Conservation (phyloP, 2,113 vertebrate species). For the Megaceryle torquata region DNA sequence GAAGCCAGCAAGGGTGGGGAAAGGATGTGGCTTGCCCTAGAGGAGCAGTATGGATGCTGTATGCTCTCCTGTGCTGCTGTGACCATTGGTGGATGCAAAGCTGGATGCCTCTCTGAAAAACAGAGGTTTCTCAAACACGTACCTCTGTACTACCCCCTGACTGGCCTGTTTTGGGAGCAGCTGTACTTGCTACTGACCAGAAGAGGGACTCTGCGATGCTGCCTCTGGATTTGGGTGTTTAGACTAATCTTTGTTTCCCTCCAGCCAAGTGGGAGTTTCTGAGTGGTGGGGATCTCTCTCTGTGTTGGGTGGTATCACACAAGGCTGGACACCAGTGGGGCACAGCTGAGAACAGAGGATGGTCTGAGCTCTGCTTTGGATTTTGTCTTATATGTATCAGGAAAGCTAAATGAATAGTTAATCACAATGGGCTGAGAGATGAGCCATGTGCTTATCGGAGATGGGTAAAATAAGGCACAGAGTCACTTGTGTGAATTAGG, state of each 20-base stretch:
- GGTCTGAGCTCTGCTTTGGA: background rate
- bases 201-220: background rate
- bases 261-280: background rate
- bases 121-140: background rate
- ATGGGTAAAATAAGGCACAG: background rate
- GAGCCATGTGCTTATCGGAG: background rate
- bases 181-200: background rate
- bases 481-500: background rate
- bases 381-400: background rate
- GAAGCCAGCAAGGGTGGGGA: background rate
- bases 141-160: background rate
- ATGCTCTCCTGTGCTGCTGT: background rate
- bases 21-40: background rate
- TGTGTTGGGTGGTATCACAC: background rate
- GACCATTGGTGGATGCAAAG: rapidly evolving
- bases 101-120: background rate
- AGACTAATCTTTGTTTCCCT: background rate
- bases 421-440: background rate
- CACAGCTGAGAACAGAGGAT: background rate
- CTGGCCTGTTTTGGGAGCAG: background rate
- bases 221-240: background rate
- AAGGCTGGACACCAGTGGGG: background rate
- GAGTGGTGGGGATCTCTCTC: background rate
- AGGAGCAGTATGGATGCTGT: background rate
- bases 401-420: background rate